These are phyloP conservation scores for Folsomia candida DNA, from an alignment of 2,888 invertebrate species.

Conservation along the genomic window DNA sequence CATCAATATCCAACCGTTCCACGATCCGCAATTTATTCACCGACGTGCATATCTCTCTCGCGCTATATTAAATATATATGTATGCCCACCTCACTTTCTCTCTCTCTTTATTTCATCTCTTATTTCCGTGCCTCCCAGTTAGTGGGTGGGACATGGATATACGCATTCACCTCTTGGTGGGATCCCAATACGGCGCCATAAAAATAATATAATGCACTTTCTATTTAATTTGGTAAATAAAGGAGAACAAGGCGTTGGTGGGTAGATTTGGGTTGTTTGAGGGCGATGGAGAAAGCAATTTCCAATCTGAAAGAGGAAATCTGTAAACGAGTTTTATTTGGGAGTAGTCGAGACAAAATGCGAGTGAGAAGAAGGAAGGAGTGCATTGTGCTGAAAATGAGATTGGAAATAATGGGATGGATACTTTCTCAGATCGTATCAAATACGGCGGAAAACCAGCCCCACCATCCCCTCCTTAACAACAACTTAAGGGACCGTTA, in stretches of 20 bases:
- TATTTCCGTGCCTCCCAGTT: not conserved
- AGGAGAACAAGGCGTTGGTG: not conserved
- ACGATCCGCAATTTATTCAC: not conserved
- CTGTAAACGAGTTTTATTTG: not conserved
- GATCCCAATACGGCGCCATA: not conserved
- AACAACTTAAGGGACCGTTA: too few relatives aligned
- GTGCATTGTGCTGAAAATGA: not conserved
- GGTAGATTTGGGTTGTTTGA: not conserved
- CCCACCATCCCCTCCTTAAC: not conserved
- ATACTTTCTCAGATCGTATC: not conserved
- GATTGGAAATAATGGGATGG: conserved; percentile 10
- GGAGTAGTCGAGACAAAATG: not conserved
- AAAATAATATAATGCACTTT: not conserved
- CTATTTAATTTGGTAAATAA: conserved; percentile 1
- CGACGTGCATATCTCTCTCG: too few relatives aligned
- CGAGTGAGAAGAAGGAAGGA: not conserved
- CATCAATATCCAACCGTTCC: not conserved
- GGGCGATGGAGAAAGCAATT: not conserved
- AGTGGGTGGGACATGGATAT: not conserved
- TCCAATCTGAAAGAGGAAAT: not conserved
- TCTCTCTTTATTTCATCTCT: not conserved
- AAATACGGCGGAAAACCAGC: not conserved
- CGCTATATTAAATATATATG: too few relatives aligned
- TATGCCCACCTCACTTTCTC: too few relatives aligned
- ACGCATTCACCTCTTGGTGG: not conserved